These are phyloP conservation scores for Gallinago solitaria DNA, from an alignment of 2,797 vertebrate species.

Conservation along the genomic window DNA sequence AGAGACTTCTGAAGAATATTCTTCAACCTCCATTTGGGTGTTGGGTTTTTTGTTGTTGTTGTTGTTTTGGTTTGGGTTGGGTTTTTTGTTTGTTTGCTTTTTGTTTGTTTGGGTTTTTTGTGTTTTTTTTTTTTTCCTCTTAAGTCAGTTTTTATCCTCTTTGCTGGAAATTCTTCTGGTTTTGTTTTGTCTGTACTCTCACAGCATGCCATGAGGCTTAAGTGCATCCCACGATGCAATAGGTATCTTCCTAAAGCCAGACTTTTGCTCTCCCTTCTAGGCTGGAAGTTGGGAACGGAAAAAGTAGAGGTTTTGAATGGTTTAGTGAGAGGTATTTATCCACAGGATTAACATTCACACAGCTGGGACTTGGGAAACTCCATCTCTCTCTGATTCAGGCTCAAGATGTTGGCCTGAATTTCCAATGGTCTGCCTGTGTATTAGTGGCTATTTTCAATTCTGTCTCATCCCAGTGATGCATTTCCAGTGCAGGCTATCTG, in stretches of 20 bases:
- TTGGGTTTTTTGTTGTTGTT: no score
- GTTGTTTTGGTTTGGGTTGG: no score
- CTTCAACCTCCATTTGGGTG: background rate
- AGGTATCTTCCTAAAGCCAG: background rate
- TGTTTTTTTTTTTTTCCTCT: background rate
- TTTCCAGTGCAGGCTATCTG: background rate
- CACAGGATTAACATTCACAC: fast-evolving
- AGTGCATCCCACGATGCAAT: background rate
- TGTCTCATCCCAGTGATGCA: background rate
- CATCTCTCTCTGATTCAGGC: background rate
- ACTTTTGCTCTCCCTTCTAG: background rate
- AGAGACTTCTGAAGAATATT: background rate
- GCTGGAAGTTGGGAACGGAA: background rate
- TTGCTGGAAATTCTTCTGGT: background rate
- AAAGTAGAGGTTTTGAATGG: background rate
- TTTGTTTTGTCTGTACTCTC: background rate
- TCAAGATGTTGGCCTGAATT: background rate
- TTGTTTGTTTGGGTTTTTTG: no score
- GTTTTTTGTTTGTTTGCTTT: no score
- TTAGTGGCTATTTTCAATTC: background rate
- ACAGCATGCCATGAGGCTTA: background rate
- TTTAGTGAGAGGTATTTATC: background rate
- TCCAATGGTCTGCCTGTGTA: background rate
- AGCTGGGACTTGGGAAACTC: background rate
- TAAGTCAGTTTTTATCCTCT: background rate